Evolutionary conservation across 2,113 vertebrate genomes (phyloP).

Genomic region (Chloropsis cyanopogon): DNA sequence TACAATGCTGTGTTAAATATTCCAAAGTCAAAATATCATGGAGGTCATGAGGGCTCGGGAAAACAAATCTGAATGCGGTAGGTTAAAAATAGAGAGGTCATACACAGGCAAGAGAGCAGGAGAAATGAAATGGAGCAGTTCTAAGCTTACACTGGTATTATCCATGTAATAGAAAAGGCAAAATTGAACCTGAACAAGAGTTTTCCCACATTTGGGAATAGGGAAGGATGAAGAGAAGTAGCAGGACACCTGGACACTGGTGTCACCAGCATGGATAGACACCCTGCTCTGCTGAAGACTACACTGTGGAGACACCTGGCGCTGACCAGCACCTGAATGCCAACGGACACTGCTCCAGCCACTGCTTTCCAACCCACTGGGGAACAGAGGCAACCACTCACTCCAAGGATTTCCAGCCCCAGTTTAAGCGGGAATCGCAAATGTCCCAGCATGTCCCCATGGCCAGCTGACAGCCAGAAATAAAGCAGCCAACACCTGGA

Average conservation of each 20-base stretch:
- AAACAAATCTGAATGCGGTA: not conserved
- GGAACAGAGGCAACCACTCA: not conserved
- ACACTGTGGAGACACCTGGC: not conserved
- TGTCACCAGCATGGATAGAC: not conserved
- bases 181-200: not conserved
- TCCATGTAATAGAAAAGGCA: not conserved
- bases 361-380: not conserved
- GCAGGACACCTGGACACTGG: accelerated
- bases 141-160: too few species aligned
- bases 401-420: not conserved
- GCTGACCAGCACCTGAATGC: not conserved
- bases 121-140: not conserved
- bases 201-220: accelerated
- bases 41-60: not conserved
- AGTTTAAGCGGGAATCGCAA: not conserved
- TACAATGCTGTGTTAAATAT: not conserved
- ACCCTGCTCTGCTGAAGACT: not conserved
- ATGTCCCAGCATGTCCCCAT: not conserved
- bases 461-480: not conserved
- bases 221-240: not conserved
- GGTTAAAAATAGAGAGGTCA: conserved; percentile 13
- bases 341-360: accelerated
- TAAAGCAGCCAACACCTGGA: not conserved
- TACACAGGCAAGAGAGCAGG: not conserved
- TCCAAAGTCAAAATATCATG: not conserved